Evolutionary conservation across 1,140 invertebrate species (phyloP).

Genomic region (Trinorchestia longiramus): DNA sequence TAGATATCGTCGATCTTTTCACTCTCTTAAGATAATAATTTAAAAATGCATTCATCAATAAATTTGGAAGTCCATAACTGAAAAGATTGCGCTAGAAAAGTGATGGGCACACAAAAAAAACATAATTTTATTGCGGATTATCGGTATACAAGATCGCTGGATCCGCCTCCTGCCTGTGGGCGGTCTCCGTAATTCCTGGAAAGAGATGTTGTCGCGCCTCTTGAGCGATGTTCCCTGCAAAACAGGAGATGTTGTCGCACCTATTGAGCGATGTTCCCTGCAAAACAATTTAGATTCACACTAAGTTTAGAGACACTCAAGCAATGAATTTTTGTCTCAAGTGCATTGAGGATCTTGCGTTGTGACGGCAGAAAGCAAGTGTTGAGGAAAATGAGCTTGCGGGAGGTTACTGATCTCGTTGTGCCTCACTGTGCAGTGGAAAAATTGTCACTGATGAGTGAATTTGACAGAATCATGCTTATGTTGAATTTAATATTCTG

Average conservation of each 20-base stretch:
- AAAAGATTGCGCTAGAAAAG: neutral
- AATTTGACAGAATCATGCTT: too few species aligned
- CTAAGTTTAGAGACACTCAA: neutral
- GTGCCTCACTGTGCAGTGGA: too few species aligned
- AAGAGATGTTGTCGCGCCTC: neutral
- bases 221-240: neutral
- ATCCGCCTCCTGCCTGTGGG: neutral
- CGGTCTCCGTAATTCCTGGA: neutral
- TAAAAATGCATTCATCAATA: neutral
- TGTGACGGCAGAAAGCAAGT: neutral
- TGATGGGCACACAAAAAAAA: neutral
- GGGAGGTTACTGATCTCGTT: too few species aligned
- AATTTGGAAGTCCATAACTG: neutral
- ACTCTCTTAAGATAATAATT: neutral
- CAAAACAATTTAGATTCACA: neutral
- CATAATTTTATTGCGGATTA: neutral
- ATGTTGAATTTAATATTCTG: too few species aligned
- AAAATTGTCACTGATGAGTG: too few species aligned
- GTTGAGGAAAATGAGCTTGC: neutral
- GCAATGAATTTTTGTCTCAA: neutral
- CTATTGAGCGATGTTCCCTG: neutral
- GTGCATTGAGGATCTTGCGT: neutral
- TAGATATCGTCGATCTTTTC: neutral
- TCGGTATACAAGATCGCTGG: neutral
- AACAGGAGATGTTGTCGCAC: neutral